A percentile compares a stretch with the other conserved stretches of the same genome.
phyloP scores from a whole-genome alignment of 2,888 invertebrate species.

The Corbicula japonica region DNA sequence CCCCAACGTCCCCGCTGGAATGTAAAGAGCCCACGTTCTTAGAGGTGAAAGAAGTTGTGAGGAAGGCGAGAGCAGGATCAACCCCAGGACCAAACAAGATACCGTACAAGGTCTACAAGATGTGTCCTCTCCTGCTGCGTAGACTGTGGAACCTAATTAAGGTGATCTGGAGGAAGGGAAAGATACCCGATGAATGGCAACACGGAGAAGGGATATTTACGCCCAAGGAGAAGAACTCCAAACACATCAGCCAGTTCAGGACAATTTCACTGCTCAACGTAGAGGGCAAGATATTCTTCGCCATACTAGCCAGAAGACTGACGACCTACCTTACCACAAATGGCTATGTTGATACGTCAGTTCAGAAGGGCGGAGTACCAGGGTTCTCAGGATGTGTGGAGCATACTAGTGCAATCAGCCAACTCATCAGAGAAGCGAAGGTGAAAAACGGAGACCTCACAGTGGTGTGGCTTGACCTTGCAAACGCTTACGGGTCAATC shows the following conservation, averaged over 20 bases:
- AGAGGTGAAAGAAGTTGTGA: conserved; percentile 23
- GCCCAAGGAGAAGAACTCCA: conserved; percentile 22
- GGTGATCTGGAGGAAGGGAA: conserved; percentile 8
- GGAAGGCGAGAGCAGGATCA: conserved; percentile 41
- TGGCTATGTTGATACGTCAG: no score
- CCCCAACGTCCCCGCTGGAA: conserved; percentile 14
- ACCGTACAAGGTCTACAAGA: conserved; percentile 45
- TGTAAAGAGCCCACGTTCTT: conserved; percentile 20
- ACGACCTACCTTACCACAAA: no score
- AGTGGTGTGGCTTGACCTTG: conserved; percentile 41
- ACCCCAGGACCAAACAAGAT: conserved; percentile 45
- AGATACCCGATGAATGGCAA: background rate
- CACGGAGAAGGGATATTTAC: background rate
- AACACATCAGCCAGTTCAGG: conserved; percentile 7
- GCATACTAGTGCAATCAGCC: conserved; percentile 26
- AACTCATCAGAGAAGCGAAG: conserved; percentile 32
- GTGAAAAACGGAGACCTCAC: conserved; percentile 27
- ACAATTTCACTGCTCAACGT: conserved; percentile 16
- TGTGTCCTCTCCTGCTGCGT: background rate
- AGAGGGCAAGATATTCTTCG: no score
- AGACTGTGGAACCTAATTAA: conserved; percentile 5
- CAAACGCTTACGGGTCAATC: conserved; percentile 41
- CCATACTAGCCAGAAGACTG: no score
- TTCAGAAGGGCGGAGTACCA: conserved; percentile 18
- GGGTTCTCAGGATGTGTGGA: conserved; percentile 34